phyloP scores from a whole-genome alignment of 2,888 invertebrate genomes.

The Bugulina stolonifera region DNA sequence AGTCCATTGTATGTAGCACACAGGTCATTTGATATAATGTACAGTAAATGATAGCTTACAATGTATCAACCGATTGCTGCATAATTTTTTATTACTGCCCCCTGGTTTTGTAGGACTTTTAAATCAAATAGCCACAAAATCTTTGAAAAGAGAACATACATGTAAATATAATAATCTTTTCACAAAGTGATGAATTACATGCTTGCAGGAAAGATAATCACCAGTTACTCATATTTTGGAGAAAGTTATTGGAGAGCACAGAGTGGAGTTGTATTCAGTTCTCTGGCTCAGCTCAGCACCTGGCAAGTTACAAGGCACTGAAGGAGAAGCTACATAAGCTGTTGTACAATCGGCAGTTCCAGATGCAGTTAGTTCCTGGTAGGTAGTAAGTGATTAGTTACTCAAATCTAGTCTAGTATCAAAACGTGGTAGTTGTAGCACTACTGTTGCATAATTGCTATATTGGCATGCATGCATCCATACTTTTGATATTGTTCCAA shows the following conservation, averaged over 20 bases:
- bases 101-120: no score
- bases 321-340: background rate
- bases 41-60: no score
- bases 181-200: no score
- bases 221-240: background rate
- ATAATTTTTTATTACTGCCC: no score
- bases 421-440: background rate
- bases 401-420: background rate
- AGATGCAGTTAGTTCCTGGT: background rate
- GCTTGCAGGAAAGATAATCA: background rate
- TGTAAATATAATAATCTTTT: no score
- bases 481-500: no score
- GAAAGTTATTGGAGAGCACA: background rate
- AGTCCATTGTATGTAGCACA: no score
- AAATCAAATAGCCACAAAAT: no score
- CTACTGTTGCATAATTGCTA: background rate
- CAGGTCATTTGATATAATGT: no score
- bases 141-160: no score
- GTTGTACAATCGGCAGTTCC: background rate
- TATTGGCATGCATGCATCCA: no score
- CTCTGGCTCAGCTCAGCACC: background rate
- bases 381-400: background rate
- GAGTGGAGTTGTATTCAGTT: background rate
- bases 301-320: background rate
- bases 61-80: no score